A percentile compares a stretch with the other conserved stretches of the same genome.
Conservation (phyloP, 1,140 invertebrate genomes). For the Zaprionus vittiger region DNA sequence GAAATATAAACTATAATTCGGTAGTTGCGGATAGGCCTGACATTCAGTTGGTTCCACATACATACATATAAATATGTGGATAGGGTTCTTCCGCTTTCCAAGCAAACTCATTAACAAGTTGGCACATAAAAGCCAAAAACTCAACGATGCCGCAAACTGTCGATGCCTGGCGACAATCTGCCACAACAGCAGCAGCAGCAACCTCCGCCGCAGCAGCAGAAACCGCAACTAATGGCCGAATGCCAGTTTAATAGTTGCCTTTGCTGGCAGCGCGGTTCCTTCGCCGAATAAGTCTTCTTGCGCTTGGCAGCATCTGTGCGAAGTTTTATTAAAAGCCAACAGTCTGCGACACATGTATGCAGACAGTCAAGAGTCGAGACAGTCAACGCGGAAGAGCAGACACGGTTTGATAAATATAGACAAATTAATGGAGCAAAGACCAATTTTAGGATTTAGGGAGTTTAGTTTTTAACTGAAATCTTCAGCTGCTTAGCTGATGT, state of each 20-base stretch:
- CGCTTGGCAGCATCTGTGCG: slow-evolving; percentile 55
- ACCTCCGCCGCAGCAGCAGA: slow-evolving; percentile 36
- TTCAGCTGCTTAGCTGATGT: not conserved
- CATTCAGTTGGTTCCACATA: not conserved
- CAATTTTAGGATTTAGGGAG: slow-evolving; percentile 25
- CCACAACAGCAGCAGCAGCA: slow-evolving; percentile 53
- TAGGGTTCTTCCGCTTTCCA: slow-evolving; percentile 6
- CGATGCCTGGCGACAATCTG: slow-evolving; percentile 72
- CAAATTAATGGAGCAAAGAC: slow-evolving; percentile 57
- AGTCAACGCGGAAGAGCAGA: slow-evolving; percentile 50
- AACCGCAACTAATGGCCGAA: slow-evolving; percentile 75
- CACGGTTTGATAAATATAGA: slow-evolving; percentile 68
- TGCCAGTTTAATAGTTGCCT: slow-evolving; percentile 51
- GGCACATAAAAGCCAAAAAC: slow-evolving; percentile 72
- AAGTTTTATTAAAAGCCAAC: slow-evolving; percentile 81
- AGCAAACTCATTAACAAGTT: slow-evolving; percentile 82
- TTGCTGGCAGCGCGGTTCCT: slow-evolving; percentile 27
- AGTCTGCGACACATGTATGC: slow-evolving; percentile 65
- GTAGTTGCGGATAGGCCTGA: slow-evolving; percentile 52
- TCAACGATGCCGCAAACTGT: slow-evolving; percentile 49
- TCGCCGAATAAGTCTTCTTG: slow-evolving; percentile 51
- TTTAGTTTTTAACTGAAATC: not conserved
- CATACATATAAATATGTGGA: not conserved
- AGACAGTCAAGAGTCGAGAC: slow-evolving; percentile 29
- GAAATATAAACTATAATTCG: slow-evolving; percentile 41